phyloP scores from a whole-genome alignment of 2,113 vertebrate species.

The Tyrannus savana region DNA sequence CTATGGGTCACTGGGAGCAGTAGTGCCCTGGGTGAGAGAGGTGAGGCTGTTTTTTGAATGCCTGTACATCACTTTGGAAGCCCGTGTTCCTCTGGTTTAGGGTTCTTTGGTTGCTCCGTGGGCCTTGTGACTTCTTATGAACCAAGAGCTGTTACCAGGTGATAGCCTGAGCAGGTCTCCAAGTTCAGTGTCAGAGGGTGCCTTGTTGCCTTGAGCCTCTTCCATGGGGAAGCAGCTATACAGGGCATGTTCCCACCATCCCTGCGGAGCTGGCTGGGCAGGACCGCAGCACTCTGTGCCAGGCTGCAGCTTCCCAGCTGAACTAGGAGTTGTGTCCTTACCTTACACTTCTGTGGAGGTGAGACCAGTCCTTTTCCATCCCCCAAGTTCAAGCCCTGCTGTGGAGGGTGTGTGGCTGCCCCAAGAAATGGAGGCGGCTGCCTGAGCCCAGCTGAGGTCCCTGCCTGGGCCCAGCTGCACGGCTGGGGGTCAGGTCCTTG shows the following conservation, averaged over 20 bases:
- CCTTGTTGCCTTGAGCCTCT: rapidly evolving
- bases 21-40: neutral
- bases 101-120: neutral
- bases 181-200: neutral
- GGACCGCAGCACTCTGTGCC: neutral
- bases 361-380: neutral
- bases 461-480: neutral
- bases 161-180: neutral
- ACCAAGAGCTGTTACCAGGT: neutral
- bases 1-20: neutral
- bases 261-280: neutral
- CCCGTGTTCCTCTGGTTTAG: neutral
- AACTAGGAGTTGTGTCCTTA: neutral
- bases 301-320: neutral
- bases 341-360: neutral
- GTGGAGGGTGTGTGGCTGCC: neutral
- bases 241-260: neutral
- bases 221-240: rapidly evolving
- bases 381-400: no score
- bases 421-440: neutral
- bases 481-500: neutral
- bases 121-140: neutral
- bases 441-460: rapidly evolving
- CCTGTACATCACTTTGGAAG: neutral
- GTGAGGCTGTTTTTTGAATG: neutral